Percentiles rank a stretch among this genome's conserved stretches.
These are phyloP conservation scores for Sebastolobus alascanus DNA, from an alignment of 2,797 vertebrate genomes.

Conservation along the genomic window DNA sequence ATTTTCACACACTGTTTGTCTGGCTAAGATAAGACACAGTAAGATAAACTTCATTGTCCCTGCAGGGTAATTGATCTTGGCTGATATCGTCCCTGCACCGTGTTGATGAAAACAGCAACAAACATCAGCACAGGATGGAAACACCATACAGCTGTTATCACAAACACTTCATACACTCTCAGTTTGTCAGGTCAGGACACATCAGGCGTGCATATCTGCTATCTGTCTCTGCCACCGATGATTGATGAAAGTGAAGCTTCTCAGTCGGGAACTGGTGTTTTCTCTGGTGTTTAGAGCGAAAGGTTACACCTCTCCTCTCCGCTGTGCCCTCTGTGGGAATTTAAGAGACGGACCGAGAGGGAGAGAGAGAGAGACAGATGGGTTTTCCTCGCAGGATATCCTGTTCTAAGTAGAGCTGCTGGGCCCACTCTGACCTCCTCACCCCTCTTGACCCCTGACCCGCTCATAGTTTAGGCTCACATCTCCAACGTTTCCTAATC, in stretches of 20 bases:
- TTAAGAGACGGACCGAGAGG: constrained; percentile 37
- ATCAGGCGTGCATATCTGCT: constrained; percentile 6
- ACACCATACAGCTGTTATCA: constrained; percentile 18
- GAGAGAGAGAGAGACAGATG: constrained; percentile 73
- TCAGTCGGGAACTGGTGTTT: constrained; percentile 58
- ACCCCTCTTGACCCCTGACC: constrained; percentile 82
- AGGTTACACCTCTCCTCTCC: constrained; percentile 70
- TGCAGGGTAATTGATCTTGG: constrained; percentile 53
- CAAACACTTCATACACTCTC: constrained; percentile 7
- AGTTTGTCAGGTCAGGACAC: neutral
- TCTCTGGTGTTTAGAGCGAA: constrained; percentile 71
- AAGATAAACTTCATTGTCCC: constrained; percentile 41
- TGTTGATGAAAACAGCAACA: constrained; percentile 42
- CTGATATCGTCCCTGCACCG: neutral
- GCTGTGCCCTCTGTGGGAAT: constrained; percentile 65
- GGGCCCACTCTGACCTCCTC: constrained; percentile 75
- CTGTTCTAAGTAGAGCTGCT: constrained; percentile 80
- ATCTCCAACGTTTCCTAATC: constrained; percentile 64
- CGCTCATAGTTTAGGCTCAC: constrained; percentile 59
- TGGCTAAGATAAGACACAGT: constrained; percentile 48
- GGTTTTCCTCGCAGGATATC: constrained; percentile 82
- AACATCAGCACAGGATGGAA: constrained; percentile 19
- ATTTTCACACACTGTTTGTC: constrained; percentile 40
- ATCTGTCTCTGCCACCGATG: constrained; percentile 46
- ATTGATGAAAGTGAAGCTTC: constrained; percentile 63